phyloP scores from a whole-genome alignment of 2,113 vertebrate species.

The Agelaius phoeniceus region DNA sequence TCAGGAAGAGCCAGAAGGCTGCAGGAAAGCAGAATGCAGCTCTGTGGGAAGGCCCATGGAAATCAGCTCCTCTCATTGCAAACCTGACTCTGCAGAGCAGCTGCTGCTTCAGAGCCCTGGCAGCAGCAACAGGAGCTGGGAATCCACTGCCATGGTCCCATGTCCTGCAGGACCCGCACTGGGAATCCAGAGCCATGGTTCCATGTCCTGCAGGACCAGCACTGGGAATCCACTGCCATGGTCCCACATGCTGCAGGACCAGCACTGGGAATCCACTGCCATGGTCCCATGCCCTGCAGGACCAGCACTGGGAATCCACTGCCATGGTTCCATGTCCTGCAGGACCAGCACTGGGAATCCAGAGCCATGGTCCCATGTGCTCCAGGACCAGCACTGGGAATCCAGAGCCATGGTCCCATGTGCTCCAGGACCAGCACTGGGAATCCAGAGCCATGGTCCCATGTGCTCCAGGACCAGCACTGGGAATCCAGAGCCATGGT shows the following conservation, averaged over 20 bases:
- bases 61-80: constrained; percentile 7
- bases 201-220: neutral
- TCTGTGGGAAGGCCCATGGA: constrained; percentile 55
- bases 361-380: no score
- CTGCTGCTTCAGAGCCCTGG: neutral
- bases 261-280: neutral
- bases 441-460: neutral
- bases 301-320: accelerated
- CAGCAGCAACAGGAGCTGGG: neutral
- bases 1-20: constrained; percentile 49
- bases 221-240: no score
- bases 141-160: neutral
- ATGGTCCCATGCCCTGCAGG: neutral
- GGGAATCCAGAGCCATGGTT: no score
- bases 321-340: neutral
- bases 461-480: neutral
- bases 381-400: neutral
- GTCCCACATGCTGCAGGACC: neutral
- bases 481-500: neutral
- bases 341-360: neutral
- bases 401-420: neutral
- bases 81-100: constrained; percentile 6
- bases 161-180: neutral
- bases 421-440: no score
- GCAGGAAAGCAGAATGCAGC: constrained; percentile 37